Evolutionary conservation across 2,113 vertebrate genomes (phyloP).

Genomic region (Trematocara stigmaticum): DNA sequence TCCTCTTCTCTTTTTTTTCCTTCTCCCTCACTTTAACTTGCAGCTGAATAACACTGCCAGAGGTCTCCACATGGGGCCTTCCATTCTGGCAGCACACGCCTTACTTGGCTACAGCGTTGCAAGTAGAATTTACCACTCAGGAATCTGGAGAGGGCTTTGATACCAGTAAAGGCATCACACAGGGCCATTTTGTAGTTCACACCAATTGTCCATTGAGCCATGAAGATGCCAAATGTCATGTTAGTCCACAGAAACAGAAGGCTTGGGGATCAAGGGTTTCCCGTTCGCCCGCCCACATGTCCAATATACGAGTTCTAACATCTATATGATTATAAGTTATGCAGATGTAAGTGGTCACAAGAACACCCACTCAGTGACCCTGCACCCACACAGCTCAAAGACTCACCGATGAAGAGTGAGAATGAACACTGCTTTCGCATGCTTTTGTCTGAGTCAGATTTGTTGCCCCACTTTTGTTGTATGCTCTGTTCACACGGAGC

Average conservation of each 20-base stretch:
- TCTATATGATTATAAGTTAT: slow-evolving; percentile 36
- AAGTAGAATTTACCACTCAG: slow-evolving; percentile 54
- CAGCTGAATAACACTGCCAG: slow-evolving; percentile 43
- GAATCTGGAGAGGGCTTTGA: slow-evolving; percentile 42
- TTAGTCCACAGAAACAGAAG: slow-evolving; percentile 29
- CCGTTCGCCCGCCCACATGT: neutral
- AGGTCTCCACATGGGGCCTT: slow-evolving; percentile 51
- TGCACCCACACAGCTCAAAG: neutral
- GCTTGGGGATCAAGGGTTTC: neutral
- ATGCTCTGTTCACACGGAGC: neutral
- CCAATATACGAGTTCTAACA: neutral
- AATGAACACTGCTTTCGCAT: neutral
- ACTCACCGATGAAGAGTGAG: neutral
- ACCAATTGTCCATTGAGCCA: slow-evolving; percentile 41
- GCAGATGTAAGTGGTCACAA: slow-evolving; percentile 37
- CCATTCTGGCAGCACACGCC: slow-evolving; percentile 44
- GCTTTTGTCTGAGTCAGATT: neutral
- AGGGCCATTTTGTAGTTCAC: slow-evolving; percentile 39
- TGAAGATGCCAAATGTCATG: slow-evolving; percentile 55
- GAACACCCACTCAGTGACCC: slow-evolving; percentile 47
- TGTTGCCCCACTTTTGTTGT: neutral
- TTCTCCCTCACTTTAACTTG: neutral
- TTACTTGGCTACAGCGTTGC: slow-evolving; percentile 31
- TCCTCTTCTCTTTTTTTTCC: neutral
- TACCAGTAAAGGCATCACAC: slow-evolving; percentile 30